Percentiles rank a stretch among this genome's conserved stretches.
These are phyloP conservation scores for Cydia pomonella DNA, from an alignment of 1,140 invertebrate species.

Conservation along the genomic window DNA sequence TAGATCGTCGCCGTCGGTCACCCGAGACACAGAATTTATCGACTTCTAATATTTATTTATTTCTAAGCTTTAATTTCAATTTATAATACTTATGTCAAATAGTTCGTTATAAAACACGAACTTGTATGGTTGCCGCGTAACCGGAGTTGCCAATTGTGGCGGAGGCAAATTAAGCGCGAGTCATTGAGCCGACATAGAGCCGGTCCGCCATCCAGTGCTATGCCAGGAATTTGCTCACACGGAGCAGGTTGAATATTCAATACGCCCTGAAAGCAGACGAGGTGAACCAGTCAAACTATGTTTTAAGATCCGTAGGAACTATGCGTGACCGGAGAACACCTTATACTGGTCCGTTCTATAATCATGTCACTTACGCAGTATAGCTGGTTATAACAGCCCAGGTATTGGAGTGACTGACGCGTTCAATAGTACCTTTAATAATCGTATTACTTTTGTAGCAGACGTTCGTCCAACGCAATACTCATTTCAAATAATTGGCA, in stretches of 20 bases:
- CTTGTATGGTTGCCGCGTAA: no score
- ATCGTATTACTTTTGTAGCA: no score
- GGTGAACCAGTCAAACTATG: neutral
- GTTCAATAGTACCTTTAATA: neutral
- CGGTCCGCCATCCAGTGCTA: neutral
- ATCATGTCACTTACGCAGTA: neutral
- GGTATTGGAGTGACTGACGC: neutral
- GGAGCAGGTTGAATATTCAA: neutral
- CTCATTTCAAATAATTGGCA: no score
- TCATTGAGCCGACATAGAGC: neutral
- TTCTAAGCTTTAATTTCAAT: no score
- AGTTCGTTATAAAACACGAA: no score
- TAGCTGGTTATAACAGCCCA: neutral
- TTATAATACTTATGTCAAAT: no score
- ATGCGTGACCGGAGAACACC: neutral
- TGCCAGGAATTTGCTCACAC: neutral
- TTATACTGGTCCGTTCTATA: neutral
- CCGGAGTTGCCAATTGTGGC: neutral
- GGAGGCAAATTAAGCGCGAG: neutral
- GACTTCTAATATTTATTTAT: no score
- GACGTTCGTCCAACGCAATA: no score
- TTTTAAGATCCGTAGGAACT: neutral
- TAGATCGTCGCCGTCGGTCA: no score
- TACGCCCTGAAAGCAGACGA: neutral
- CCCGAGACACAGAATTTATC: no score